phyloP scores from a whole-genome alignment of 2,113 vertebrate species.

The Dinomys branickii region DNA sequence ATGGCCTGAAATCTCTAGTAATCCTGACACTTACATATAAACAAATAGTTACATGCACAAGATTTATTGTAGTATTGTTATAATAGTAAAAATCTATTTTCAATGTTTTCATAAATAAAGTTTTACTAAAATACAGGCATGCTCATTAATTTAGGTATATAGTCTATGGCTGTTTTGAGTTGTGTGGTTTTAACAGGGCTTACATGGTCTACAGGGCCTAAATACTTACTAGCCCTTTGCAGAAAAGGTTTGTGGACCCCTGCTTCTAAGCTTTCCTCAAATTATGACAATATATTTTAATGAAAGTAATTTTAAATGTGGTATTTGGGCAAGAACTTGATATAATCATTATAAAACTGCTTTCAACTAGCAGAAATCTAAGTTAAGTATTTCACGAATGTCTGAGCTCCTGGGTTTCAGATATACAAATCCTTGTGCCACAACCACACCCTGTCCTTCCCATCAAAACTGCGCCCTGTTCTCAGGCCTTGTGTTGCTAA shows the following conservation, averaged over 20 bases:
- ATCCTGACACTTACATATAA: neutral
- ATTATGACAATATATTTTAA: neutral
- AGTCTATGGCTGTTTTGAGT: neutral
- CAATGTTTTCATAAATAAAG: neutral
- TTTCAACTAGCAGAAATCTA: conserved; percentile 20
- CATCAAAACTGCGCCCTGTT: neutral
- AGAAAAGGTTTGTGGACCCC: neutral
- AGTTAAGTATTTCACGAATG: neutral
- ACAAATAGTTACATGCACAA: neutral
- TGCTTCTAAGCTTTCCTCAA: neutral
- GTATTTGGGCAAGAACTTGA: conserved; percentile 21
- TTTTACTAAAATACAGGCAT: conserved; percentile 22
- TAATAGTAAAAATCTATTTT: neutral
- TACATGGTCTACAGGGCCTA: neutral
- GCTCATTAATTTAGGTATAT: neutral
- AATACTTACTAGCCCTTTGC: neutral
- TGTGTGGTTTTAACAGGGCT: neutral
- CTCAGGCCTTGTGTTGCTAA: neutral
- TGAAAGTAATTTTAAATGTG: conserved; percentile 17
- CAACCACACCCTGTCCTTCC: neutral
- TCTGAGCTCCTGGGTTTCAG: neutral
- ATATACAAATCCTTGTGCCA: neutral
- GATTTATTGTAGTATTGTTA: neutral
- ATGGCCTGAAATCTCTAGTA: neutral
- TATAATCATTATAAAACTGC: neutral